These are phyloP conservation scores for Oreamnos americanus DNA, from an alignment of 2,113 vertebrate species.

Conservation along the genomic window DNA sequence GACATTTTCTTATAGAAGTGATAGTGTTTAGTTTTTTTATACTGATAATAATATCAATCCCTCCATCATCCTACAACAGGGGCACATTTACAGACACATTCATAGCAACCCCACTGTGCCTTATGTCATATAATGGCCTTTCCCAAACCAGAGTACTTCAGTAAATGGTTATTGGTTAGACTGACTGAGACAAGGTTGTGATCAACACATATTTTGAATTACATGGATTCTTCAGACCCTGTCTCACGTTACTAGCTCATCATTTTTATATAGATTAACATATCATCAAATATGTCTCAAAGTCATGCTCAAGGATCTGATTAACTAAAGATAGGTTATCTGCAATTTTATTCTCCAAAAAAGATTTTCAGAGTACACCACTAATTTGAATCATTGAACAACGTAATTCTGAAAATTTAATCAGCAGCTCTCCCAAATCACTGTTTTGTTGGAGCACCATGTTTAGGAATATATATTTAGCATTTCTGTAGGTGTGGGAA, in stretches of 20 bases:
- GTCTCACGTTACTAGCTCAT: slow-evolving; percentile 1
- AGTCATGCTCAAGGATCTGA: slow-evolving; percentile 48
- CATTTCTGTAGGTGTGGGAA: not conserved
- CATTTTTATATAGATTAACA: slow-evolving; percentile 55
- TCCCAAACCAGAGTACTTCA: not conserved
- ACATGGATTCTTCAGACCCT: not conserved
- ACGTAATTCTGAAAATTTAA: slow-evolving; percentile 41
- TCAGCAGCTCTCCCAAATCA: not conserved
- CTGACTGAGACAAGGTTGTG: not conserved
- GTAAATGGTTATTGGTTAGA: not conserved
- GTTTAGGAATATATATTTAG: slow-evolving; percentile 14
- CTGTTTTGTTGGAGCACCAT: slow-evolving; percentile 18
- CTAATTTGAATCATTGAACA: slow-evolving; percentile 50
- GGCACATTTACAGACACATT: not conserved
- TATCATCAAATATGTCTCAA: not conserved
- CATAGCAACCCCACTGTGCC: not conserved
- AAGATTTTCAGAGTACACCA: slow-evolving; percentile 42
- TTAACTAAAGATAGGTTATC: slow-evolving; percentile 11
- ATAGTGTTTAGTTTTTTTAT: not conserved
- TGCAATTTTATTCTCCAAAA: not conserved
- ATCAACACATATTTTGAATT: not conserved
- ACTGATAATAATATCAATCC: not conserved
- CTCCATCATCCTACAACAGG: not conserved
- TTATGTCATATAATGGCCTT: not conserved
- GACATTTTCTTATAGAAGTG: slow-evolving; percentile 6